Conservation (phyloP, 2,888 invertebrate species). For the Drosophila recens region DNA sequence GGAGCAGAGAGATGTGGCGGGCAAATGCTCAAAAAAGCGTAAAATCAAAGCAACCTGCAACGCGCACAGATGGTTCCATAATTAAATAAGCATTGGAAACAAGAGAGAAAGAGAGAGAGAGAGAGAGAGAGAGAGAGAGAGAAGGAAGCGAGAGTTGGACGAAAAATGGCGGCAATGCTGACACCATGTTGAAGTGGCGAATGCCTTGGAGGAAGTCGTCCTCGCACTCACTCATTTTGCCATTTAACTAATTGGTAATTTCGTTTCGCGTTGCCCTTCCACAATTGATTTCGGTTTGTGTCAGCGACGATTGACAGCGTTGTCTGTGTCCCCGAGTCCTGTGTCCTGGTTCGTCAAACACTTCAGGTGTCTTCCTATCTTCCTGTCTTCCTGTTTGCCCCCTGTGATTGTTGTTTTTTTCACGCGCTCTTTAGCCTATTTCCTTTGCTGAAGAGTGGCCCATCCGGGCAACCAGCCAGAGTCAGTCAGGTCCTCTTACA, state of each 20-base stretch:
- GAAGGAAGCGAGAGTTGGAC: conserved; percentile 5
- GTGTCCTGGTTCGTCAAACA: conserved; percentile 49
- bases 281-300: conserved; percentile 78
- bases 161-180: conserved; percentile 55
- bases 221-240: conserved; percentile 71
- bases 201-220: conserved; percentile 35
- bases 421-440: conserved; percentile 79
- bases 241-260: conserved; percentile 82
- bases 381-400: conserved; percentile 41
- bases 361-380: conserved; percentile 57
- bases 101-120: conserved; percentile 3
- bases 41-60: conserved; percentile 81
- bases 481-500: conserved; percentile 45
- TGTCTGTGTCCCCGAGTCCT: conserved; percentile 16
- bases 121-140: too few relatives aligned
- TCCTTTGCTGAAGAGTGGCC: conserved; percentile 59
- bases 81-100: conserved; percentile 78
- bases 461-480: conserved; percentile 46
- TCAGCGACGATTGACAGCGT: conserved; percentile 72
- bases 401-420: conserved; percentile 44
- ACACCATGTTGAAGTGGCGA: conserved; percentile 45
- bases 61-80: conserved; percentile 81
- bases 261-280: conserved; percentile 61
- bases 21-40: conserved; percentile 74
- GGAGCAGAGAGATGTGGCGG: conserved; percentile 3